Evolutionary conservation across 2,113 vertebrate species (phyloP).

Genomic region (Todiramphus chloris): DNA sequence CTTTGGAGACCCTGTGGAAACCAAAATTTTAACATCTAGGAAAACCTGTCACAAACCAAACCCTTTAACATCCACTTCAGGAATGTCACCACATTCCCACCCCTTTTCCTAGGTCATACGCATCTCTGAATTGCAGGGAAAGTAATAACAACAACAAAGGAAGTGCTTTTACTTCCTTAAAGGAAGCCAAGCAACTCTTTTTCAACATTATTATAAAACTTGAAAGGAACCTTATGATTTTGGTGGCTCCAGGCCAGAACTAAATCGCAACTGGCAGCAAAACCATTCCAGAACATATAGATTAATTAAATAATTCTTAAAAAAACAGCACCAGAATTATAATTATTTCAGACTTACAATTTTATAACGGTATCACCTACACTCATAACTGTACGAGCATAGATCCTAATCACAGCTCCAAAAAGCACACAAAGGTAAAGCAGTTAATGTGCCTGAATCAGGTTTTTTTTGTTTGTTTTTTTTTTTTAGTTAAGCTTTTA

Average conservation of each 20-base stretch:
- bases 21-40: neutral
- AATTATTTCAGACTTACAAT: neutral
- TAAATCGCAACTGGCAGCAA: neutral
- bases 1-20: neutral
- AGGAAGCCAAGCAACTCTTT: slow-evolving; percentile 19
- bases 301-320: neutral
- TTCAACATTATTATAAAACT: slow-evolving; percentile 1
- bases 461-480: neutral
- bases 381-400: neutral
- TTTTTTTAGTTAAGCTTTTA: neutral
- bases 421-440: neutral
- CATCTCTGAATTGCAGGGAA: neutral
- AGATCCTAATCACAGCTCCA: slow-evolving; percentile 5
- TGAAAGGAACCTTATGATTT: slow-evolving; percentile 25
- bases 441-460: accelerated
- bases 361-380: neutral
- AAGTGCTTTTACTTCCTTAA: slow-evolving; percentile 44
- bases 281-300: neutral
- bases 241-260: slow-evolving; percentile 28
- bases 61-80: neutral
- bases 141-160: slow-evolving; percentile 29
- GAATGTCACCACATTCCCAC: neutral
- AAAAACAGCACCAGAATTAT: neutral
- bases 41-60: neutral
- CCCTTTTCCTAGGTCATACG: neutral